Base-by-base conservation (phyloP, 1,140 invertebrate genomes). In the Drosophila pruinosa region DNA sequence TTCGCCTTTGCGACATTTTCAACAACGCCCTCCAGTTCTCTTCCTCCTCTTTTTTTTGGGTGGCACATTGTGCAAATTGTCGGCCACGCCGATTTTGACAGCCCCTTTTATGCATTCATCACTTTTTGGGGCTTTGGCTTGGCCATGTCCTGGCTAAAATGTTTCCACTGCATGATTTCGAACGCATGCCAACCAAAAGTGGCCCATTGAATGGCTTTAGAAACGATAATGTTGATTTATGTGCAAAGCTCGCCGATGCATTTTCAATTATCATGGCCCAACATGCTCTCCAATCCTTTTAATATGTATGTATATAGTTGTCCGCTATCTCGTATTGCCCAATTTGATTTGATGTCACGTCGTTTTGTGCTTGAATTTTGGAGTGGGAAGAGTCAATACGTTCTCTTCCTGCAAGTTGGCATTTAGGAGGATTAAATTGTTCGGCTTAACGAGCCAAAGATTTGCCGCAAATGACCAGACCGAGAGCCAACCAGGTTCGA, bases 131-230 rank as follows among this genome's bases (percentile, higher is more conserved):
- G 31, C 31, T 57, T n/a, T n/a, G 22, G n/a, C 45, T 34, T 50
- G 61, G 10, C 61, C 36, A 41, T 50, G 56, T 31, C 36, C 72
- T 67, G 43, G 52, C 38, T 61, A 53, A 53, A 71, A 65, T 85
- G 75, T 82, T 85, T 78, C 67, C 63, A 76, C 67, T 80, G 80
- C 80, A 85, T 67, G 80, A 75, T 75, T 83, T 61, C 43, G 58
- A 21, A 12, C 12, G 59, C 73, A 72, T 63, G 54, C 28, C 63
- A 50, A 61, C 43, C 64, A 48, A 68, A 72, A 75, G 70, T 74
- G 78, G 62, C 22, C 54, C 48, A 75, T 41, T 19, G 41, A 63
- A 39, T 61, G 58, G 36, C 22, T 28, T 48, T 28, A 14, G 22
- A 17, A 15, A 7, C 45, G 24, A 48, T 48, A 58, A 79, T 85